These are phyloP conservation scores for Protophormia terraenovae DNA, from an alignment of 2,888 invertebrate genomes.

Conservation along the genomic window DNA sequence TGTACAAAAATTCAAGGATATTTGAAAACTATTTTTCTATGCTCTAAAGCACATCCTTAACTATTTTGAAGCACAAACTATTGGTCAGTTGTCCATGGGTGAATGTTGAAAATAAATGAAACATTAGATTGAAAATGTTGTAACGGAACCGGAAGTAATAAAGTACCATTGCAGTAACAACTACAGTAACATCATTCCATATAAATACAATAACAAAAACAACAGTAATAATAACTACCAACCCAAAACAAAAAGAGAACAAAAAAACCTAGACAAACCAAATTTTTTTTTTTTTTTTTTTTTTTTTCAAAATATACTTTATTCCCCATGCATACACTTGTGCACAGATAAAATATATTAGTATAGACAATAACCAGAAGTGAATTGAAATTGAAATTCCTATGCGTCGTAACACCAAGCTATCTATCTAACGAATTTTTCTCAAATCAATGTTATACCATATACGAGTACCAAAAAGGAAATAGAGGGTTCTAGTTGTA, in stretches of 20 bases:
- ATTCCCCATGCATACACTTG: background rate
- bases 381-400: slow-evolving; percentile 39
- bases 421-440: background rate
- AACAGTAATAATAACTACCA: background rate
- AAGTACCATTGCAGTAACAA: slow-evolving; percentile 16
- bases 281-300: too few species aligned
- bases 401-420: background rate
- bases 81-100: background rate
- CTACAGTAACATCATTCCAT: background rate
- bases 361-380: background rate
- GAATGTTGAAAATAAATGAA: background rate
- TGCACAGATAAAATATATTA: background rate
- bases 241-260: background rate
- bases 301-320: background rate
- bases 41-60: background rate
- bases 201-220: background rate
- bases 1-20: too few species aligned
- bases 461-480: background rate
- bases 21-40: too few species aligned
- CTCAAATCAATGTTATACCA: slow-evolving; percentile 24
- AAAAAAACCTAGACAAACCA: background rate
- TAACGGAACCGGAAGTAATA: slow-evolving; percentile 47
- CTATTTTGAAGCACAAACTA: background rate
- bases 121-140: background rate
- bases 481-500: background rate